A percentile compares a stretch with the other conserved stretches of the same genome.
Evolutionary conservation across 2,797 vertebrate genomes (phyloP).

Genomic region (Choloepus didactylus): DNA sequence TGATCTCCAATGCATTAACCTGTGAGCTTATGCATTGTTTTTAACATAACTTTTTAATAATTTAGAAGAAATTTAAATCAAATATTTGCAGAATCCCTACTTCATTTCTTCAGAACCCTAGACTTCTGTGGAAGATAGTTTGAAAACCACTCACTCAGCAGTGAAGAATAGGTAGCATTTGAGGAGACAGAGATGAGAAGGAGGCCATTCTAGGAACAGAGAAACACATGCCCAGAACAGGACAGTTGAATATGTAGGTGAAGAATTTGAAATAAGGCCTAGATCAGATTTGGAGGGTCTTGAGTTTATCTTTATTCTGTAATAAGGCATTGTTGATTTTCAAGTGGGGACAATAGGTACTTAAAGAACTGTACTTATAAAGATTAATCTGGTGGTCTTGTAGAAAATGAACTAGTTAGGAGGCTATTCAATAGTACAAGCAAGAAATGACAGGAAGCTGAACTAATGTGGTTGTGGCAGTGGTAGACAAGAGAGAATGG

Average conservation of each 20-base stretch:
- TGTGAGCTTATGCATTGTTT: neutral
- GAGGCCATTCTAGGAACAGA: neutral
- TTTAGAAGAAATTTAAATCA: slow-evolving; percentile 42
- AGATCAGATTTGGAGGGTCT: neutral
- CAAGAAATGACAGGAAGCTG: neutral
- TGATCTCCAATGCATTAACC: neutral
- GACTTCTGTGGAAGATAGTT: neutral
- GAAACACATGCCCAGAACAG: neutral
- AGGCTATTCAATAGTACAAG: neutral
- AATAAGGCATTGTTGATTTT: slow-evolving; percentile 39
- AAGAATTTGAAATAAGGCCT: neutral
- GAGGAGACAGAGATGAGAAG: slow-evolving; percentile 6
- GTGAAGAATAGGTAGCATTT: slow-evolving; percentile 11
- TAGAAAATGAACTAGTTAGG: slow-evolving; percentile 33
- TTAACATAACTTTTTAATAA: slow-evolving; percentile 50
- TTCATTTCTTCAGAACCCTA: slow-evolving; percentile 30
- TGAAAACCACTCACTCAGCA: slow-evolving; percentile 10
- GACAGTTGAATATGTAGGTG: neutral
- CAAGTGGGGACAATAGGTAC: neutral
- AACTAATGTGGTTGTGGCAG: neutral
- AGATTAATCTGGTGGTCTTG: slow-evolving; percentile 1
- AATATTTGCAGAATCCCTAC: slow-evolving; percentile 20
- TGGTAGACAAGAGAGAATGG: slow-evolving; percentile 10
- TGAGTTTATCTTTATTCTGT: slow-evolving; percentile 20
- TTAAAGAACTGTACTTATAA: neutral